These are phyloP conservation scores for Melanaphis sacchari DNA, from an alignment of 1,140 invertebrate genomes.

Conservation along the genomic window DNA sequence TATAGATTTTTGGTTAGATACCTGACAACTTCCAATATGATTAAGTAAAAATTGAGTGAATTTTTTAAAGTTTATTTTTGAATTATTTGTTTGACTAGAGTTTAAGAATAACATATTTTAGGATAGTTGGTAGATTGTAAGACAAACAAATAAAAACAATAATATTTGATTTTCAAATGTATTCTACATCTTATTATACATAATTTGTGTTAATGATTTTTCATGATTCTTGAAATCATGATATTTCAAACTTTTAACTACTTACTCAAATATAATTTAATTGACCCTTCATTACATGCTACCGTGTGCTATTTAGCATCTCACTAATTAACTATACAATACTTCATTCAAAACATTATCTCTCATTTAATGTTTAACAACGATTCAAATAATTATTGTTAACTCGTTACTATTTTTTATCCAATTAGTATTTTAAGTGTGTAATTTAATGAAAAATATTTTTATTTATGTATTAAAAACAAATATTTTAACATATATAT, in stretches of 20 bases:
- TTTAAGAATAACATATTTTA: too few species aligned
- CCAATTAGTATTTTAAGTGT: too few species aligned
- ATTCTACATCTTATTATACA: not conserved
- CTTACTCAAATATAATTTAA: not conserved
- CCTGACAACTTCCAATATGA: too few species aligned
- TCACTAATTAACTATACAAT: not conserved
- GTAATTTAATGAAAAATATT: not conserved
- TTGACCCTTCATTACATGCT: not conserved
- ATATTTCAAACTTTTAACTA: too few species aligned
- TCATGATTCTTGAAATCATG: not conserved
- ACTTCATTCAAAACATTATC: not conserved
- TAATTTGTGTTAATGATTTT: not conserved
- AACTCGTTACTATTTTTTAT: too few species aligned
- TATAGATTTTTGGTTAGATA: too few species aligned
- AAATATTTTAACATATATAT: not conserved
- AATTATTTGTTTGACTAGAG: too few species aligned
- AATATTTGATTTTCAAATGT: not conserved
- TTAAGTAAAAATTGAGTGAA: too few species aligned
- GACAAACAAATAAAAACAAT: not conserved
- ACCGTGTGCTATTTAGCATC: not conserved
- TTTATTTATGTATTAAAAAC: not conserved
- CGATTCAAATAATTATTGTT: too few species aligned
- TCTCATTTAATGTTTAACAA: too few species aligned
- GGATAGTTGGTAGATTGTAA: too few species aligned
- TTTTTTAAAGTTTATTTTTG: too few species aligned